Conservation (phyloP, 2,113 vertebrate species). For the Onychorhynchus coronatus region DNA sequence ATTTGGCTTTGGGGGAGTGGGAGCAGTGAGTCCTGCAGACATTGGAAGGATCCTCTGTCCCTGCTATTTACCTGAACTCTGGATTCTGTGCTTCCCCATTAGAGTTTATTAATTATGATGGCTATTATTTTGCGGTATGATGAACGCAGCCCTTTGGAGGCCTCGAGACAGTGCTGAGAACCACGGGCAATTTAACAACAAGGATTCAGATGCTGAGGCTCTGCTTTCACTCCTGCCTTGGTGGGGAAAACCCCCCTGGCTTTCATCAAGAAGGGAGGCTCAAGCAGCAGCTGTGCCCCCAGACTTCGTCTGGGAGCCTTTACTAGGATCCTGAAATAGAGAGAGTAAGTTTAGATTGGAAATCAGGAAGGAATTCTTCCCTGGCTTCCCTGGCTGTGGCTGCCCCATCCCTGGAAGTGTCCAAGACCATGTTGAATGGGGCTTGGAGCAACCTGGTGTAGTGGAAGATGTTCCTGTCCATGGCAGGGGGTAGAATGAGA, state of each 20-base stretch:
- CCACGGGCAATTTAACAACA: constrained; percentile 12
- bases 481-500: background rate
- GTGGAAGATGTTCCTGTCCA: background rate
- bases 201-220: background rate
- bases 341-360: no score
- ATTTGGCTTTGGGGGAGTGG: rapidly evolving
- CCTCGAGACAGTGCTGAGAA: background rate
- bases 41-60: background rate
- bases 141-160: background rate
- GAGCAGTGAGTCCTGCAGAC: background rate
- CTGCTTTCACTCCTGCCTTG: background rate
- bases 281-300: rapidly evolving
- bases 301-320: background rate
- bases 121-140: constrained; percentile 7
- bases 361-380: background rate
- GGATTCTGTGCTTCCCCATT: constrained; percentile 39
- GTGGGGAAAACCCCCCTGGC: background rate
- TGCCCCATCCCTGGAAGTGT: background rate
- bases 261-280: background rate
- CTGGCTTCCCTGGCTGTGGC: background rate
- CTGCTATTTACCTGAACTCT: constrained; percentile 20
- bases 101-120: constrained; percentile 37
- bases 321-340: background rate
- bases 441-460: rapidly evolving
- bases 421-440: rapidly evolving